Percentiles rank a stretch among this genome's conserved stretches.
Conservation (phyloP, 1,140 invertebrate genomes). For the Paraescarpia echinospica region DNA sequence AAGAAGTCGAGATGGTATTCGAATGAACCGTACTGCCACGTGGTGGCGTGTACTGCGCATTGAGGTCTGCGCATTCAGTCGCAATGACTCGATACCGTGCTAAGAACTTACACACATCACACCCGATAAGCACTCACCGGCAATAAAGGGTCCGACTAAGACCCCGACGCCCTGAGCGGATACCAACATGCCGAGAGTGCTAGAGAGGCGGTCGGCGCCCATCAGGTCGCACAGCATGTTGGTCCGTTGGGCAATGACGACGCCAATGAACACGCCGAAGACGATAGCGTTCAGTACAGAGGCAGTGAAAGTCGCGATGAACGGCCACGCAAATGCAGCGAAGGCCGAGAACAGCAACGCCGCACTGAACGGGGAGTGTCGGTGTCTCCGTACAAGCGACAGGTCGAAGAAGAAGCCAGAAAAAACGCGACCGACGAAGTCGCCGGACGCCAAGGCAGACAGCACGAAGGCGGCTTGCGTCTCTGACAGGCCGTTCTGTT, state of each 20-base stretch:
- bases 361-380: neutral
- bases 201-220: constrained; percentile 1
- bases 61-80: too few species aligned
- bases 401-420: constrained; percentile 2
- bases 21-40: too few species aligned
- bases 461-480: neutral
- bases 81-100: too few species aligned
- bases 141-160: neutral
- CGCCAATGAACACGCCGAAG: neutral
- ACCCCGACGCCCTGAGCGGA: constrained; percentile 11
- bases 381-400: neutral
- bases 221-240: neutral
- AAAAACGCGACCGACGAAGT: neutral
- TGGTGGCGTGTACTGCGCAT: too few species aligned
- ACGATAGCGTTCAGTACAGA: neutral
- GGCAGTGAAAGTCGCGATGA: neutral
- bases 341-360: neutral
- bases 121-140: constrained; percentile 7
- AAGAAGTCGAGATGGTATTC: too few species aligned
- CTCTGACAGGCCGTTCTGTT: neutral
- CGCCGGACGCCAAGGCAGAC: neutral
- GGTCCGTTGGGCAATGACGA: neutral
- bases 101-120: too few species aligned
- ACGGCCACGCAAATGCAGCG: neutral
- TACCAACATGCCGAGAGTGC: neutral